Base-by-base conservation (phyloP, 2,888 invertebrate species). In the Brachylomia viminalis region DNA sequence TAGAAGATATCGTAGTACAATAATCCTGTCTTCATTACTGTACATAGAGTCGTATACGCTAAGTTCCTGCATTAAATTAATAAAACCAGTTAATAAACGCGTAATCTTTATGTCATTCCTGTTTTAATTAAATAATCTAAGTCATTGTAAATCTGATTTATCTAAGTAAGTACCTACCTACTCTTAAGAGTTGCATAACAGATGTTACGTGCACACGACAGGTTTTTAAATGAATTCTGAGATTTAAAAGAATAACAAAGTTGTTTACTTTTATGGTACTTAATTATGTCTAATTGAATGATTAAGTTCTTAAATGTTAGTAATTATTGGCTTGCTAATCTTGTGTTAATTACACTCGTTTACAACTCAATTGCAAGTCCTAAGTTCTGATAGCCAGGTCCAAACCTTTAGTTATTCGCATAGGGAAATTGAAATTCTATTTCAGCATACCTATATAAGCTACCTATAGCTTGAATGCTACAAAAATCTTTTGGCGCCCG, bases 1-100 rank as follows among this genome's bases (percentile, higher is more conserved):
- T 38, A 67, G 13, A 52, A 61, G 11, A 67, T 23, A 42, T 33
- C 7, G 1, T 62, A 62, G 62, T 13, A 52, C 17, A 54, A 33
- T 58, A 58, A 59, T 23, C 56, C 10, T 79, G 45, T 69, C n/a
- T 30, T 30, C 17, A 58, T 45, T 4, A 27, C 11, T 38, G 56
- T 47, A 73, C 49, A 23, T 27, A 42, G 2, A 64, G 27, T 59
- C 11, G 30, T 65, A 42, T 30, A 71, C 47, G 23, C 13, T 49
- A 80, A 72, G 80, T 85, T 83, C 77, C 61, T 83, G 69, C 84
- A 86, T 86, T 49, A 1, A 27, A 77, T 83, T 74, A 77, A 15
- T 38, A 59, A 62, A 74, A 75, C 75, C 58, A 30, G 82, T 74
- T 73, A 42, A 2, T 33, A 52, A 61, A 54, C 15, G 42, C 45